Conservation (phyloP, 2,797 vertebrate genomes). For the Halcyon chelicuti region DNA sequence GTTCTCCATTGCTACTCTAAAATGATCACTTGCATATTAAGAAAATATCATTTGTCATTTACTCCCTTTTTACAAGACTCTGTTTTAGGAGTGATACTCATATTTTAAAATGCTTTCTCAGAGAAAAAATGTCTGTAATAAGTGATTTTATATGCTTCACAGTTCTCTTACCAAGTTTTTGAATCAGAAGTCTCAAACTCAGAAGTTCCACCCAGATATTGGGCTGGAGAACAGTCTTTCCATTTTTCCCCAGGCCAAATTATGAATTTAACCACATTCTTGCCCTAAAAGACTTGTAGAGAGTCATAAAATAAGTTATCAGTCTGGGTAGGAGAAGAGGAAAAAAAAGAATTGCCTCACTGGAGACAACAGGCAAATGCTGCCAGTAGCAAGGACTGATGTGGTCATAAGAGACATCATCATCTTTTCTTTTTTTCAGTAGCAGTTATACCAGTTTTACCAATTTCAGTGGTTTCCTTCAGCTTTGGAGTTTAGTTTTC, state of each 20-base stretch:
- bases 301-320: background rate
- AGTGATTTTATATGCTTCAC: background rate
- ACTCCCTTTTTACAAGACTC: background rate
- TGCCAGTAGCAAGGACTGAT: background rate
- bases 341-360: background rate
- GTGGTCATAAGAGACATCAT: background rate
- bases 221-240: background rate
- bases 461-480: background rate
- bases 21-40: background rate
- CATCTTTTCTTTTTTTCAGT: background rate
- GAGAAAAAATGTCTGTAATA: background rate
- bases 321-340: background rate
- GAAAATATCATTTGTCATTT: background rate
- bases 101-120: background rate
- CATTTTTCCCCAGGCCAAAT: background rate
- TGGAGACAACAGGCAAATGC: background rate
- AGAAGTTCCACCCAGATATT: background rate
- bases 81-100: rapidly evolving
- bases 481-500: rapidly evolving
- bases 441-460: background rate
- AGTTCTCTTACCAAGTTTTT: background rate
- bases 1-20: background rate
- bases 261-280: background rate
- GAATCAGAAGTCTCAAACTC: background rate
- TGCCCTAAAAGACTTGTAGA: background rate